phyloP scores from a whole-genome alignment of 1,140 invertebrate species.

The Brachionus sp. region DNA sequence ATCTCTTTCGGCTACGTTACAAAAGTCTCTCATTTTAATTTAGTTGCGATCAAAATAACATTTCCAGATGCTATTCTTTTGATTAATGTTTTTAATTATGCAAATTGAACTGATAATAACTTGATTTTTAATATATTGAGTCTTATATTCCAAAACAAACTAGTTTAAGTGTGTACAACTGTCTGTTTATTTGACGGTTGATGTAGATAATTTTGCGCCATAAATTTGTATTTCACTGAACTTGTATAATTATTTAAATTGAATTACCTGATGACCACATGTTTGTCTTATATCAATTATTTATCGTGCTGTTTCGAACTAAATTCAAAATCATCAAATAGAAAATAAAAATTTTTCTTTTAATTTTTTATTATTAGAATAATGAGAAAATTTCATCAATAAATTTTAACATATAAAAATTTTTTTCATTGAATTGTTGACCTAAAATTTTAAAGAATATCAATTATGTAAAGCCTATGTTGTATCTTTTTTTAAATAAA shows the following conservation, averaged over 20 bases:
- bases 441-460: no score
- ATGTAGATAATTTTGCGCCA: constrained; percentile 2
- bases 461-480: no score
- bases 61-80: neutral
- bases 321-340: no score
- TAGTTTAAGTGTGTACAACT: neutral
- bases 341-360: no score
- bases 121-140: neutral
- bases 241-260: neutral
- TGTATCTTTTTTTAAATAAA: no score
- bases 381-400: neutral
- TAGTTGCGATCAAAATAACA: neutral
- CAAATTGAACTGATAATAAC: neutral
- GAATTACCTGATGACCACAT: neutral
- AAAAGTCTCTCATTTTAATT: constrained; percentile 39
- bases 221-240: neutral
- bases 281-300: neutral
- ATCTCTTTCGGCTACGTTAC: constrained; percentile 43
- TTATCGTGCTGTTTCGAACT: neutral
- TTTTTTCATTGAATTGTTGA: no score
- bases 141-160: neutral
- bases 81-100: neutral
- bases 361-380: neutral
- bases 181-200: neutral
- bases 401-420: no score